phyloP scores from a whole-genome alignment of 2,888 invertebrate genomes.

The Gymnoscelis rufifasciata region DNA sequence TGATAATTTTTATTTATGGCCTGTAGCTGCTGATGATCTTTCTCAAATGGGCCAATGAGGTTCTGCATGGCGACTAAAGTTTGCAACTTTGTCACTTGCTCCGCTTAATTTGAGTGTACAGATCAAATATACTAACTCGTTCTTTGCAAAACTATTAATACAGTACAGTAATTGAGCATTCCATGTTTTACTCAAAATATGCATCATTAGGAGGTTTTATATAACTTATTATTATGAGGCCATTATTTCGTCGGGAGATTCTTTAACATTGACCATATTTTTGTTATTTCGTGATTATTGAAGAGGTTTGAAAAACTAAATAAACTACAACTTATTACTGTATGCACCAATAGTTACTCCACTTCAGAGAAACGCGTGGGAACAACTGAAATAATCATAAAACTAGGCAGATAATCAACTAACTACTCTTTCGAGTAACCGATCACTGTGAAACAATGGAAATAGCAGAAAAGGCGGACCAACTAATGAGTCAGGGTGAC shows the following conservation, averaged over 20 bases:
- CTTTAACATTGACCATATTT: too few species aligned
- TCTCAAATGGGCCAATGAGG: slow-evolving; percentile 35
- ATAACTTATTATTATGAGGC: too few species aligned
- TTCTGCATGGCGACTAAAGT: slow-evolving; percentile 6
- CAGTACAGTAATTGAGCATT: too few species aligned
- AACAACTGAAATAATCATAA: neutral
- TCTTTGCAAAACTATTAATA: too few species aligned
- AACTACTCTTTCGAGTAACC: neutral
- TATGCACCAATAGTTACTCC: too few species aligned
- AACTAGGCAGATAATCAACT: neutral
- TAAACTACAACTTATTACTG: too few species aligned
- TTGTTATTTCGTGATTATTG: too few species aligned
- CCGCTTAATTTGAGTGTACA: neutral
- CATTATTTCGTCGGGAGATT: too few species aligned
- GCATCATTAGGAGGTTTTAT: too few species aligned
- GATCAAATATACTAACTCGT: too few species aligned
- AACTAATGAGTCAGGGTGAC: slow-evolving; percentile 17
- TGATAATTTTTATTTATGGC: slow-evolving; percentile 70
- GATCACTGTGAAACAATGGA: neutral
- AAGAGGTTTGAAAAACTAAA: too few species aligned
- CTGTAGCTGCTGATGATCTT: slow-evolving; percentile 50
- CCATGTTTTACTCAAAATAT: too few species aligned
- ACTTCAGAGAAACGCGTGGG: neutral
- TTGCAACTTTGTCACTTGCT: slow-evolving; percentile 3
- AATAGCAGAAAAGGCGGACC: slow-evolving; percentile 4